Percentiles rank a stretch among this genome's conserved stretches.
These are phyloP conservation scores for Pachycephus smyrnensis DNA, from an alignment of 2,888 invertebrate species.

Conservation along the genomic window DNA sequence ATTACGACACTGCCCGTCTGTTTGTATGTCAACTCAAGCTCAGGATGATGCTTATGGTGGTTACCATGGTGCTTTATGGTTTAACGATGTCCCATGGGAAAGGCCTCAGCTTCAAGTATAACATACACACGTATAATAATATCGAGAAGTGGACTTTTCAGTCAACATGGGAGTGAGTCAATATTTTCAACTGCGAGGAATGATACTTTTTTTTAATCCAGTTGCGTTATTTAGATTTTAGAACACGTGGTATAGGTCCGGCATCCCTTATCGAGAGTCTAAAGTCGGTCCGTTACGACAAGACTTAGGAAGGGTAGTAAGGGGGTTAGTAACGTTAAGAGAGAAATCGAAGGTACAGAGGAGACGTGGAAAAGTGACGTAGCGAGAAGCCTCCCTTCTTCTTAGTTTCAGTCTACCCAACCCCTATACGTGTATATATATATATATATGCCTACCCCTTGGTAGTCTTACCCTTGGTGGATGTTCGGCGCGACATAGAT, in stretches of 20 bases:
- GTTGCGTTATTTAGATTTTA: neutral
- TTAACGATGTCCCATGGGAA: neutral
- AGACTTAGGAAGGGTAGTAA: neutral
- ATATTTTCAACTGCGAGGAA: neutral
- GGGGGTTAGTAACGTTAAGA: neutral
- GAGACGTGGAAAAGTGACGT: constrained; percentile 22
- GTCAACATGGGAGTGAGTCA: too few relatives aligned
- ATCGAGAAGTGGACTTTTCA: too few relatives aligned
- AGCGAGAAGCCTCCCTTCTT: constrained; percentile 28
- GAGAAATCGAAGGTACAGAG: constrained; percentile 3
- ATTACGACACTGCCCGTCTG: constrained; percentile 36
- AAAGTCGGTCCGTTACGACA: neutral
- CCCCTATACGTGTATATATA: constrained; percentile 21
- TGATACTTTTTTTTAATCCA: neutral
- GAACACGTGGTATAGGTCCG: neutral
- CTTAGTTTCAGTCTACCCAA: constrained; percentile 18
- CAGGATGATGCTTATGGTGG: neutral
- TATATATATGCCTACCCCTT: neutral
- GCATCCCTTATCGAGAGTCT: neutral
- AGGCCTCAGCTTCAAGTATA: neutral
- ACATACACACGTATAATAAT: too few relatives aligned
- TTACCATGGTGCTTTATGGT: neutral
- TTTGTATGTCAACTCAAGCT: constrained; percentile 50
- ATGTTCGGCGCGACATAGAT: constrained; percentile 63
- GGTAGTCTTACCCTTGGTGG: neutral